These are phyloP conservation scores for Macropis europaea DNA, from an alignment of 2,888 invertebrate genomes.

Conservation along the genomic window DNA sequence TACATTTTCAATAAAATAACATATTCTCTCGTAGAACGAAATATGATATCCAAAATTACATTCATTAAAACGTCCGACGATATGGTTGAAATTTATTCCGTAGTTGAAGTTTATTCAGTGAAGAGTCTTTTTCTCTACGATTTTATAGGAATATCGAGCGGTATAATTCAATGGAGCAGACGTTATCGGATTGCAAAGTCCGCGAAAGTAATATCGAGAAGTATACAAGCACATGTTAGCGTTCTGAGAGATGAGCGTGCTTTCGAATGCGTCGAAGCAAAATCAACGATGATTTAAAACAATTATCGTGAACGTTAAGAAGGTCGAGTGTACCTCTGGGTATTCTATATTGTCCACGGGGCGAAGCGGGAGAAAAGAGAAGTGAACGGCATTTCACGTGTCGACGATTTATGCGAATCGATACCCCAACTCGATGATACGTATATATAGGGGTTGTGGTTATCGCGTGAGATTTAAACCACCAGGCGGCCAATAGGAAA, in stretches of 20 bases:
- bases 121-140: not conserved
- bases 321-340: not conserved
- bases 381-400: not conserved
- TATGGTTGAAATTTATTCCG: no score
- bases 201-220: not conserved
- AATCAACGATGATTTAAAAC: slow-evolving; percentile 1
- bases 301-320: not conserved
- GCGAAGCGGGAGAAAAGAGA: not conserved
- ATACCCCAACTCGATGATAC: not conserved
- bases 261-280: not conserved
- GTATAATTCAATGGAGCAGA: not conserved
- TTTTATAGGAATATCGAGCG: not conserved
- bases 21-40: no score
- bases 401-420: slow-evolving; percentile 15
- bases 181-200: not conserved
- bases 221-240: not conserved
- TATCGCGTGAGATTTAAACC: slow-evolving; percentile 7
- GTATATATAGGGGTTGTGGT: not conserved
- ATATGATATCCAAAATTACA: no score
- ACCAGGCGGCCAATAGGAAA: not conserved
- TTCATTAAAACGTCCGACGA: no score
- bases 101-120: no score
- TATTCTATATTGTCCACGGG: not conserved
- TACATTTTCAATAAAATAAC: no score
- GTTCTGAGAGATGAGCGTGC: not conserved